Evolutionary conservation across 2,797 vertebrate species (phyloP).

Genomic region (Sebastolobus altivelis): DNA sequence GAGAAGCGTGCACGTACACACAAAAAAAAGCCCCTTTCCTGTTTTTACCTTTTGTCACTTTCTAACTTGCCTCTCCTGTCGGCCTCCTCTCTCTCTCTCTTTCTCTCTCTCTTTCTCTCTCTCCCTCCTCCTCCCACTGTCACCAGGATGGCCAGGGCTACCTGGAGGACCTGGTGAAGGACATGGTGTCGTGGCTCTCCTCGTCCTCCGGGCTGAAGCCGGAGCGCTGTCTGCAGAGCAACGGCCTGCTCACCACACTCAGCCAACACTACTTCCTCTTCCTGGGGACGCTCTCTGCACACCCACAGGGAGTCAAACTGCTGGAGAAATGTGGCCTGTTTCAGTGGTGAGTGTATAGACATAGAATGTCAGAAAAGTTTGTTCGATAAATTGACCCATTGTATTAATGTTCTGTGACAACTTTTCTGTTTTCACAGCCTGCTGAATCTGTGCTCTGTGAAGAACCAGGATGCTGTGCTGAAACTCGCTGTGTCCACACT

Average conservation of each 20-base stretch:
- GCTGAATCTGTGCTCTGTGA: conserved; percentile 96
- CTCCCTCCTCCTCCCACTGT: neutral
- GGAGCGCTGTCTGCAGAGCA: conserved; percentile 95
- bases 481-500: conserved; percentile 97
- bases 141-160: conserved; percentile 94
- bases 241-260: conserved; percentile 95
- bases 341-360: conserved; percentile 90
- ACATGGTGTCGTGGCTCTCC: conserved; percentile 96
- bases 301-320: conserved; percentile 96
- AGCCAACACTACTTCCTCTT: conserved; percentile 99
- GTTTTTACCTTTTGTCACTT: neutral
- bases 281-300: conserved; percentile 95
- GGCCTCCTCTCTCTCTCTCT: neutral
- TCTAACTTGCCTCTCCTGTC: neutral
- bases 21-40: neutral
- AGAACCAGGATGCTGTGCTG: conserved; percentile 97
- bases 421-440: conserved; percentile 85
- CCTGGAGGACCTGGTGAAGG: conserved; percentile 95
- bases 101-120: neutral
- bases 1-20: conserved; percentile 19
- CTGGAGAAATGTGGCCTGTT: conserved; percentile 99
- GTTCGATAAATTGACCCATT: neutral
- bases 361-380: neutral
- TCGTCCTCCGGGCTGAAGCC: conserved; percentile 93
- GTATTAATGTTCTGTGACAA: neutral